These are phyloP conservation scores for Liopterus haemorrhoidalis DNA, from an alignment of 2,888 invertebrate species.

Conservation along the genomic window DNA sequence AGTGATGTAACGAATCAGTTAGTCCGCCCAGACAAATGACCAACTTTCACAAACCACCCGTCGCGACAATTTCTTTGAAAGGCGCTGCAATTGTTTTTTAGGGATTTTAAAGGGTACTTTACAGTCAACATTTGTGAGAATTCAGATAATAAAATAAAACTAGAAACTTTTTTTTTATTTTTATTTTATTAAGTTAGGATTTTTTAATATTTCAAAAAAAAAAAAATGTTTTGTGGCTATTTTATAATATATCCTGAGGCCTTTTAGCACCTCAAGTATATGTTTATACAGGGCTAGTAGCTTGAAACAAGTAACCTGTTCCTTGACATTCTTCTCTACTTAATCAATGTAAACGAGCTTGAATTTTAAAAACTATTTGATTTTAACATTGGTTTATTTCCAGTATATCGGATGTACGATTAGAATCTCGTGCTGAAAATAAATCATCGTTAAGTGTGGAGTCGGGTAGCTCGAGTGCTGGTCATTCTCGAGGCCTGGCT, in stretches of 20 bases:
- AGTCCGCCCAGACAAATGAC: no score
- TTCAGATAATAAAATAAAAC: no score
- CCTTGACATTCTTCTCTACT: not conserved
- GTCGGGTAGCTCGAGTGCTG: conserved; percentile 49
- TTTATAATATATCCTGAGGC: no score
- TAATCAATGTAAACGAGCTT: not conserved
- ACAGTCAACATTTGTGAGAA: no score
- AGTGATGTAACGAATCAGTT: no score
- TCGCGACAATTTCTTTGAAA: no score
- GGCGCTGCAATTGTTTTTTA: no score
- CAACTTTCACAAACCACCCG: no score
- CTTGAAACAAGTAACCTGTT: no score
- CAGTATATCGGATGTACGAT: conserved; percentile 67
- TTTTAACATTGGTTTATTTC: conserved; percentile 13
- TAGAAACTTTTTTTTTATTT: not conserved
- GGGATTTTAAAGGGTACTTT: no score
- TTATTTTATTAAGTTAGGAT: not conserved
- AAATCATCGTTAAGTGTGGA: conserved; percentile 59
- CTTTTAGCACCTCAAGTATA: not conserved
- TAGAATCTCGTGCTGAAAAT: conserved; percentile 57
- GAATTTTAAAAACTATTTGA: conserved; percentile 13
- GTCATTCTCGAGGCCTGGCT: conserved; percentile 50
- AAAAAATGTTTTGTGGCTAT: not conserved
- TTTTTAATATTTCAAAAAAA: conserved; percentile 2
- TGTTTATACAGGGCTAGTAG: no score